Evolutionary conservation across 92 coral and sea anemone species (phyloP).

Genomic region (Bergia sp.): DNA sequence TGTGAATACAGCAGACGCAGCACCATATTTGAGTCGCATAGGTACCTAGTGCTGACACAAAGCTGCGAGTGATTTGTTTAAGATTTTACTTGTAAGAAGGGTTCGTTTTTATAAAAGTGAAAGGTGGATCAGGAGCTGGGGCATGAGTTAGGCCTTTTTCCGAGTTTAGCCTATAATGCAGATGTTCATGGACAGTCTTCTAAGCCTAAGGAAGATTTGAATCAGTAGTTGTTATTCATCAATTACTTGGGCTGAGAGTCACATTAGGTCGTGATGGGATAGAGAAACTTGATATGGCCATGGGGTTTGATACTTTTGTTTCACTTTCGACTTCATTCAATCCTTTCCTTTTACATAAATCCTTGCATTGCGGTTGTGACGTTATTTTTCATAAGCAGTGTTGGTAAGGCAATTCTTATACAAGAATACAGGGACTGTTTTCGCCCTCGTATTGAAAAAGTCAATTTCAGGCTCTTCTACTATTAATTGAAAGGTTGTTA

Average conservation of each 20-base stretch:
- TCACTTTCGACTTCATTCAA: constrained; percentile 14
- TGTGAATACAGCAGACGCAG: constrained; percentile 1
- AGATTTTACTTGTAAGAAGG: constrained; percentile 12
- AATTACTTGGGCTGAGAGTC: constrained; percentile 7
- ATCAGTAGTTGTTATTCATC: constrained; percentile 4
- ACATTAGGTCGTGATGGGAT: constrained; percentile 9
- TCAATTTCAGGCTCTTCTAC: background rate
- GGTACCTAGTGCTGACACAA: constrained; percentile 10
- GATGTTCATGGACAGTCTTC: constrained; percentile 13
- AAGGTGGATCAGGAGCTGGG: constrained; percentile 2
- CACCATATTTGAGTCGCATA: constrained; percentile 7
- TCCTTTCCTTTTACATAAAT: background rate
- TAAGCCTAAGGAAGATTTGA: constrained; percentile 19
- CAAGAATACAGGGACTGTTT: background rate
- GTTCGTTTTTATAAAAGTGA: background rate
- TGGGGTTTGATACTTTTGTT: background rate
- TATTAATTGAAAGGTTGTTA: constrained; percentile 5
- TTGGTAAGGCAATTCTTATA: background rate
- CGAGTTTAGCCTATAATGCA: constrained; percentile 2
- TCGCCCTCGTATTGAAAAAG: background rate
- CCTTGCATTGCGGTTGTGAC: background rate
- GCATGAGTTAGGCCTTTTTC: background rate
- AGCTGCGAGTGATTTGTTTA: background rate
- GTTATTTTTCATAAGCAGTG: constrained; percentile 3
- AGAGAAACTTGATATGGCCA: background rate